phyloP scores from a whole-genome alignment of 2,113 vertebrate species.

The Oriolus oriolus region DNA sequence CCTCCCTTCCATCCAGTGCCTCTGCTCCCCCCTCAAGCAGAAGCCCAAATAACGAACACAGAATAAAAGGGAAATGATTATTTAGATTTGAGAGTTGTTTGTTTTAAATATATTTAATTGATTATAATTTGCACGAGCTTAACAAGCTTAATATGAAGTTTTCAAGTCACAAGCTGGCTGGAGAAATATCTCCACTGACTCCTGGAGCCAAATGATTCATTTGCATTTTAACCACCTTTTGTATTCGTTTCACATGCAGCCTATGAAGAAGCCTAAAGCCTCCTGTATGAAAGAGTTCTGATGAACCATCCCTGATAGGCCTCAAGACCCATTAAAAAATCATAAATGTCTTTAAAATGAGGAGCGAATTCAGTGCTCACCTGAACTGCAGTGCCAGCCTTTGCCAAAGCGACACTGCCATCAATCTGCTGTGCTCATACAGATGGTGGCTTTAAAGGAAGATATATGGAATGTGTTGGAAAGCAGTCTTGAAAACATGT shows the following conservation, averaged over 20 bases:
- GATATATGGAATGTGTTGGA: not conserved
- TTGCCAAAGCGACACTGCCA: not conserved
- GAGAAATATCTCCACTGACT: not conserved
- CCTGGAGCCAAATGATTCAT: not conserved
- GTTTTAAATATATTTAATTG: not conserved
- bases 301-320: not conserved
- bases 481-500: not conserved
- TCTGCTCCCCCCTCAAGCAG: rapidly evolving
- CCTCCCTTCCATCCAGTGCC: not conserved
- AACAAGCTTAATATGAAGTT: not conserved
- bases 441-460: not conserved
- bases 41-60: not conserved
- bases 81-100: not conserved
- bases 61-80: not conserved
- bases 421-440: not conserved
- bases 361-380: not conserved
- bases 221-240: not conserved
- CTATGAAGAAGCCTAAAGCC: not conserved
- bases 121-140: not conserved
- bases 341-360: not conserved
- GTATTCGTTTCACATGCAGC: not conserved
- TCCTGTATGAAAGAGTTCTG: not conserved
- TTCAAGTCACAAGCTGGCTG: not conserved
- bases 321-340: not conserved
- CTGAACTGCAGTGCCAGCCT: not conserved